Base-by-base conservation (phyloP, 2,113 vertebrate species). In the Rattus rattus region DNA sequence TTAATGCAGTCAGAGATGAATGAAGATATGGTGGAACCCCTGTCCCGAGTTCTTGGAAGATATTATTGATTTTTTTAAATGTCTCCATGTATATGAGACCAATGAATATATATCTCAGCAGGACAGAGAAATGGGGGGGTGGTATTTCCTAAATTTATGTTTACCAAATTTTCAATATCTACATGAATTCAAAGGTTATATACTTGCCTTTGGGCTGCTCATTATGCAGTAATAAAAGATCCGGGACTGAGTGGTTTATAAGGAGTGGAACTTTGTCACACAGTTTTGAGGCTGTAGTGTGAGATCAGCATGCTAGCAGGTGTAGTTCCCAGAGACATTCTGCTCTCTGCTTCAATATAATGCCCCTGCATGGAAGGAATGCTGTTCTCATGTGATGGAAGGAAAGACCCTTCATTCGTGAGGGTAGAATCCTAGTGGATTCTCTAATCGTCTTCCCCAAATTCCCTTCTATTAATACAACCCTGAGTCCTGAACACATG, bases 31-130 rank as follows among this genome's bases (percentile, higher is more conserved):
- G 91, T 11, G 8, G 30, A 30, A n/a, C 4, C 10, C 2, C 49
- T 56, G 30, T 33, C 26, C 52, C 75, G 81, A 95, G 28, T 75
- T 72, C 90, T 91, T 81, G 33, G 59, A 94, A 91, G 33, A 88
- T 30, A 73, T 7, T 56, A 85, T 1, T n/a, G 30, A 80, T 43
- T 83, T 88, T 88, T 43, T 80, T 4, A 90, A 14, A 94, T 79
- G n/a, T 91, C 9, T 86, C 52, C 36, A 36, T 49, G 26, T 73
- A 2, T 92, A 69, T 92, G n/a, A 91, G 56, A n/a, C 77, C 10
- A 92, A 10, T 72, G 39, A 70, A 69, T 70, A 77, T 92, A 36
- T 83, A 94, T 77, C 5, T 63, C 20, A 65, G 6, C 28, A 39
- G 22, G 61, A 33, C 7, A 87, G 36, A 10, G 91, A 86, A 52